Percentiles rank a stretch among this genome's conserved stretches.
Conservation (phyloP, 1,140 invertebrate genomes). For the Arctopsyche grandis region DNA sequence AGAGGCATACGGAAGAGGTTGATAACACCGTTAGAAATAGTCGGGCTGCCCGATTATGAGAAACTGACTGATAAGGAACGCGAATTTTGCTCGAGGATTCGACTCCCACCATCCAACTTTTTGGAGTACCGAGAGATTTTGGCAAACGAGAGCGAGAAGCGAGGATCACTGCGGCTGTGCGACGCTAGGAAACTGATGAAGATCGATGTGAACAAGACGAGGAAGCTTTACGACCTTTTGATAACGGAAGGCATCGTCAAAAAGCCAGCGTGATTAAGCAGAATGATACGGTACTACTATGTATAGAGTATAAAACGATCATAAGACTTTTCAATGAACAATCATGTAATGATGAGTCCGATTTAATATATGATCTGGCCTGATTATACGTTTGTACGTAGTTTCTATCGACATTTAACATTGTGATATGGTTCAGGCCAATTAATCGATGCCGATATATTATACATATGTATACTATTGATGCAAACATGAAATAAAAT, state of each 20-base stretch:
- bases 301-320: no score
- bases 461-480: no score
- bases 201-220: slow-evolving; percentile 94
- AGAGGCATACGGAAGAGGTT: slow-evolving; percentile 56
- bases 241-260: slow-evolving; percentile 76
- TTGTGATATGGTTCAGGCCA: no score
- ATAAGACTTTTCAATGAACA: no score
- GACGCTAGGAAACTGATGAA: slow-evolving; percentile 86
- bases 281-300: no score
- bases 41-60: slow-evolving; percentile 82
- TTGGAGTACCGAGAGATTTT: slow-evolving; percentile 80
- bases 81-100: slow-evolving; percentile 77
- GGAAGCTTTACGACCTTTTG: slow-evolving; percentile 88
- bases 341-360: no score
- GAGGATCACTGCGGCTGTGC: slow-evolving; percentile 76
- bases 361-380: no score
- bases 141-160: slow-evolving; percentile 79
- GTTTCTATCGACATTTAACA: no score
- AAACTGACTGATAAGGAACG: slow-evolving; percentile 78
- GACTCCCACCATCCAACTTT: slow-evolving; percentile 81
- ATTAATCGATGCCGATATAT: no score
- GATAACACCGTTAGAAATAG: slow-evolving; percentile 77
- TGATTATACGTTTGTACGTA: no score
- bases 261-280: slow-evolving; percentile 62
- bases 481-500: neutral